Evolutionary conservation across 1,140 invertebrate species (phyloP).

Genomic region (Drosophila bipectinata): DNA sequence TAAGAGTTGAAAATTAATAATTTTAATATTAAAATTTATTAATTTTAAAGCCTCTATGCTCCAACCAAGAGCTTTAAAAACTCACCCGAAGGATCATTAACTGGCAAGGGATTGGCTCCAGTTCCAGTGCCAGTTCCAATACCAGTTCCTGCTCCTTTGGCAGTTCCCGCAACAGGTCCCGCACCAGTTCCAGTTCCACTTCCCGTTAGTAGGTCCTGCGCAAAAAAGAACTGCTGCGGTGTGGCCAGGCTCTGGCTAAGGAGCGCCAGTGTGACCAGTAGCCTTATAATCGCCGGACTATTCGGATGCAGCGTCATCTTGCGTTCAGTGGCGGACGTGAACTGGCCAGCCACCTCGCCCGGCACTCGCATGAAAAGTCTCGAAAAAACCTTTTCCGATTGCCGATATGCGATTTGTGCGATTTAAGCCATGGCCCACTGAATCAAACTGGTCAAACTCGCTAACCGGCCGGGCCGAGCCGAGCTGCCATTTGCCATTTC

Average conservation of each 20-base stretch:
- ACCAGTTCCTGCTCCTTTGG: neutral
- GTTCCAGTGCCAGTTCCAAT: neutral
- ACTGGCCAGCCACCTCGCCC: conserved; percentile 8
- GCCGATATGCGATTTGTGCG: conserved; percentile 40
- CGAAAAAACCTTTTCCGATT: conserved; percentile 69
- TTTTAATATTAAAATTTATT: no score
- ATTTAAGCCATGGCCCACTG: conserved; percentile 47
- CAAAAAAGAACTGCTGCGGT: conserved; percentile 22
- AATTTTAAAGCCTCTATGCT: no score
- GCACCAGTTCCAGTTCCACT: conserved; percentile 1
- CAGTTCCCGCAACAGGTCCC: neutral
- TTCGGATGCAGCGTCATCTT: conserved; percentile 22
- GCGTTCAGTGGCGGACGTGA: conserved; percentile 40
- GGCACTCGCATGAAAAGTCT: conserved; percentile 57
- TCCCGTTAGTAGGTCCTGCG: conserved; percentile 13
- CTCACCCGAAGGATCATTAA: conserved; percentile 67
- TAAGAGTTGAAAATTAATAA: no score
- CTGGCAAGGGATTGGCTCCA: conserved; percentile 4
- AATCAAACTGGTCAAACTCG: conserved; percentile 60
- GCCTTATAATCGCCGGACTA: neutral
- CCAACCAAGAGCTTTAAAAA: neutral
- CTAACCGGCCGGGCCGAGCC: conserved; percentile 2
- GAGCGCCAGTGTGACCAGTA: conserved; percentile 7
- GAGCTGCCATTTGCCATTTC: conserved; percentile 68
- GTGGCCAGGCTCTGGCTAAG: conserved; percentile 4